Percentiles rank a stretch among this genome's conserved stretches.
phyloP scores from a whole-genome alignment of 2,113 vertebrate genomes.

The Chrysemys picta region DNA sequence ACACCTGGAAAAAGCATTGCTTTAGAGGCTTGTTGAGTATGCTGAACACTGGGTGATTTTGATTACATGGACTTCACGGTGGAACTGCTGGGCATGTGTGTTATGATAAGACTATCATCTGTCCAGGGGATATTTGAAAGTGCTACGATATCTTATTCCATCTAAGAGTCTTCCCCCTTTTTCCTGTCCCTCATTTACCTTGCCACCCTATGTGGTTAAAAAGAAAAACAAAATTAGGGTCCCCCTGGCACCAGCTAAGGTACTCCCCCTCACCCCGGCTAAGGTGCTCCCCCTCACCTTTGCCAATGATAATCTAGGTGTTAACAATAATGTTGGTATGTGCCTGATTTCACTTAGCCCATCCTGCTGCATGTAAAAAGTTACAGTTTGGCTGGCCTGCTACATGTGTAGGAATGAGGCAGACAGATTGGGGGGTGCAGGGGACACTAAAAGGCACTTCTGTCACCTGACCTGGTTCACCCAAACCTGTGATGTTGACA shows the following conservation, averaged over 20 bases:
- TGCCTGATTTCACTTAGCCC: background rate
- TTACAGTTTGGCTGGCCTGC: background rate
- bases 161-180: no score
- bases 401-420: background rate
- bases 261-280: no score
- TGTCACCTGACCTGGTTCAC: background rate
- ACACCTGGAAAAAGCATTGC: no score
- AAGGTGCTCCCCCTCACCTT: background rate
- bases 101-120: background rate
- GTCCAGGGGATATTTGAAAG: no score
- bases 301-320: background rate
- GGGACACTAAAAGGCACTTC: accelerated
- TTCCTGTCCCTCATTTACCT: no score
- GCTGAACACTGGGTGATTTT: no score
- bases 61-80: background rate
- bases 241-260: no score
- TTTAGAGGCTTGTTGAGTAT: no score
- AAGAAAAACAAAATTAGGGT: no score
- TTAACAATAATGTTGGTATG: background rate
- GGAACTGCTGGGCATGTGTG: background rate
- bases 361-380: background rate
- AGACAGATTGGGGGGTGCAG: background rate
- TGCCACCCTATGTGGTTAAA: no score
- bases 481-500: background rate
- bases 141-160: no score